Percentiles rank a stretch among this genome's conserved stretches.
These are phyloP conservation scores for Octodon degus DNA, from an alignment of 2,113 vertebrate species.

Conservation along the genomic window DNA sequence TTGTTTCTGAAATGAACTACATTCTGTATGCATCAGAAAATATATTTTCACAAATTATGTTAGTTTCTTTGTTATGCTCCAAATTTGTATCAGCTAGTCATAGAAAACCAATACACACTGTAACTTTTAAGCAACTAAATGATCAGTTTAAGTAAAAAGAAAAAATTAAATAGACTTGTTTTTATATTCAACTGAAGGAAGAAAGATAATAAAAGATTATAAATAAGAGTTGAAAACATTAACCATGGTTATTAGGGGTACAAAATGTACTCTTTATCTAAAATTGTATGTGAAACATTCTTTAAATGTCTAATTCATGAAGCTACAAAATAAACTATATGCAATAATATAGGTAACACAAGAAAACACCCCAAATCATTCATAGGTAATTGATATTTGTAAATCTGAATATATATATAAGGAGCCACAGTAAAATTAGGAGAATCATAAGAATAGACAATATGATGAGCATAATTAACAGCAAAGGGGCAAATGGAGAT, in stretches of 20 bases:
- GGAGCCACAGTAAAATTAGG: background rate
- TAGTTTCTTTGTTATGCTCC: background rate
- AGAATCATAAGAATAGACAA: background rate
- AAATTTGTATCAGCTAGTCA: background rate
- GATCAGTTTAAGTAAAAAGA: background rate
- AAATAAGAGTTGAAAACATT: background rate
- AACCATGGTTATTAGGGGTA: background rate
- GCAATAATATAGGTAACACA: background rate
- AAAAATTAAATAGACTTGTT: background rate
- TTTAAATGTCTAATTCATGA: background rate
- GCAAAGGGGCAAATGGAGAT: background rate
- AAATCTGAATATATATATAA: background rate
- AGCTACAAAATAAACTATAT: background rate
- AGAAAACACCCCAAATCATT: background rate
- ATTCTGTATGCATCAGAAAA: background rate
- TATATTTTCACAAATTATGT: background rate
- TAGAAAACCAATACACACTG: background rate
- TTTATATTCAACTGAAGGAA: background rate
- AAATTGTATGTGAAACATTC: background rate
- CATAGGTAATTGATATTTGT: background rate
- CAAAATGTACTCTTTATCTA: background rate
- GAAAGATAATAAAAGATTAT: background rate
- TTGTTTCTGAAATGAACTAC: background rate
- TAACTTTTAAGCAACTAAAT: background rate
- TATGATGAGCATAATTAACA: background rate